Percentiles rank a stretch among this genome's conserved stretches.
Conservation (phyloP, 2,113 vertebrate species). For the Speoplatyrhinus poulsoni region DNA sequence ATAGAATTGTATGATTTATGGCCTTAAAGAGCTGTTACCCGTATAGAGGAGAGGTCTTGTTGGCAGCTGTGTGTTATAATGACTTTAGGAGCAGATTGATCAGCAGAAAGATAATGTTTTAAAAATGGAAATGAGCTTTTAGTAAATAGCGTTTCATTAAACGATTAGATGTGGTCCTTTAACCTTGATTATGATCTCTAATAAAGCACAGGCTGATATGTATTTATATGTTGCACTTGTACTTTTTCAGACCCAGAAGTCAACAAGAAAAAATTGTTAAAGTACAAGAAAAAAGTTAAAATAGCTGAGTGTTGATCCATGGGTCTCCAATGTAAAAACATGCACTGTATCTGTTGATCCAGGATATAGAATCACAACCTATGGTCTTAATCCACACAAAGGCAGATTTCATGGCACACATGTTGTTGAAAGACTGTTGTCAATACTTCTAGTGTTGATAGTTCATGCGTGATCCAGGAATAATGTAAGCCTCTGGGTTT, state of each 20-base stretch:
- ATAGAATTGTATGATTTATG: not conserved
- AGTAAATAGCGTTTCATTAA: too few relatives aligned
- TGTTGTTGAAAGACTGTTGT: conserved; percentile 46
- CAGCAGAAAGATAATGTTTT: too few relatives aligned
- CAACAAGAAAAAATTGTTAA: not conserved
- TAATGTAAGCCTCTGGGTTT: conserved; percentile 27
- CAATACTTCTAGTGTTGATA: conserved; percentile 21
- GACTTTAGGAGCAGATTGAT: too few relatives aligned
- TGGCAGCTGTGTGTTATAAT: conserved; percentile 23
- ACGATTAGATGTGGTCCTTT: too few relatives aligned
- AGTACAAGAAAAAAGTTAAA: not conserved
- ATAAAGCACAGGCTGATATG: too few relatives aligned
- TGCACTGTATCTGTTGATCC: not conserved
- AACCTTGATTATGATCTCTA: too few relatives aligned
- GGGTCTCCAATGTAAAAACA: too few relatives aligned
- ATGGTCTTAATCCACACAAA: conserved; percentile 22
- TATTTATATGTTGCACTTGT: too few relatives aligned
- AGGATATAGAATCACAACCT: conserved; percentile 17
- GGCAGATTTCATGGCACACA: conserved; percentile 41
- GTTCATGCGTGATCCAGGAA: conserved; percentile 33
- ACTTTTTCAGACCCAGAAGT: not conserved
- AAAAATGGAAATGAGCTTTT: too few relatives aligned
- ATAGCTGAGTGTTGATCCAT: not conserved
- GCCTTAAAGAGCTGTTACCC: too few relatives aligned
- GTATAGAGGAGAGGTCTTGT: too few relatives aligned